Conservation (phyloP, 1,140 invertebrate species). For the Triops cancriformis region DNA sequence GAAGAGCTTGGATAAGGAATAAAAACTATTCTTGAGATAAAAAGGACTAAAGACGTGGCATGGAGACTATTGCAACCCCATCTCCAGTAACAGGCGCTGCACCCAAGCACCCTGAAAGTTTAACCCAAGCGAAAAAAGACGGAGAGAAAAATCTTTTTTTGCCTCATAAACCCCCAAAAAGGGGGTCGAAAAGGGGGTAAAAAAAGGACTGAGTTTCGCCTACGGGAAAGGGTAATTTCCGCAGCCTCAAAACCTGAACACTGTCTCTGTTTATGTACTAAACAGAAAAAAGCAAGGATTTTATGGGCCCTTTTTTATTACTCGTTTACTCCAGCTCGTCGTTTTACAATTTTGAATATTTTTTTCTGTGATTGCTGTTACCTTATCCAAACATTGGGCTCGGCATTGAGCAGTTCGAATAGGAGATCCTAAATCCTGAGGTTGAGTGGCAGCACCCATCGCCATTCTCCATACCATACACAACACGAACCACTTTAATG, state of each 20-base stretch:
- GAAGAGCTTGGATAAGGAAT: neutral
- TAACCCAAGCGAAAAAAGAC: neutral
- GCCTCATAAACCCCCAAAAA: neutral
- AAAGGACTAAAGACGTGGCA: neutral
- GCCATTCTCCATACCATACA: neutral
- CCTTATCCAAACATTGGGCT: constrained; percentile 57
- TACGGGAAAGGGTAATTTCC: neutral
- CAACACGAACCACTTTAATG: neutral
- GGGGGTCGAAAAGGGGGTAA: too few relatives aligned
- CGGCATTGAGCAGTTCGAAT: constrained; percentile 56
- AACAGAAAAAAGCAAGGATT: neutral
- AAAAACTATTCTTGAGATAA: neutral
- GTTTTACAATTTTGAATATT: neutral
- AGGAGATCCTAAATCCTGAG: constrained; percentile 54
- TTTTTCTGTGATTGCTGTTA: constrained; percentile 35
- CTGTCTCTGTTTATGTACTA: too few relatives aligned
- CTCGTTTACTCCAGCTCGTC: neutral
- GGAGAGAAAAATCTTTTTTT: neutral
- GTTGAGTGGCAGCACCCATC: constrained; percentile 23
- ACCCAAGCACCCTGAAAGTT: neutral
- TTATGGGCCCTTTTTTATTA: neutral
- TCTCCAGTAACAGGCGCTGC: neutral
- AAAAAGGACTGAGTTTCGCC: neutral
- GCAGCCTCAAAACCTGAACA: neutral
- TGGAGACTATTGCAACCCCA: neutral